Evolutionary conservation across 2,797 vertebrate species (phyloP), one percentile per base, ranked within the genome.

Genomic region (Vireo griseus): DNA sequence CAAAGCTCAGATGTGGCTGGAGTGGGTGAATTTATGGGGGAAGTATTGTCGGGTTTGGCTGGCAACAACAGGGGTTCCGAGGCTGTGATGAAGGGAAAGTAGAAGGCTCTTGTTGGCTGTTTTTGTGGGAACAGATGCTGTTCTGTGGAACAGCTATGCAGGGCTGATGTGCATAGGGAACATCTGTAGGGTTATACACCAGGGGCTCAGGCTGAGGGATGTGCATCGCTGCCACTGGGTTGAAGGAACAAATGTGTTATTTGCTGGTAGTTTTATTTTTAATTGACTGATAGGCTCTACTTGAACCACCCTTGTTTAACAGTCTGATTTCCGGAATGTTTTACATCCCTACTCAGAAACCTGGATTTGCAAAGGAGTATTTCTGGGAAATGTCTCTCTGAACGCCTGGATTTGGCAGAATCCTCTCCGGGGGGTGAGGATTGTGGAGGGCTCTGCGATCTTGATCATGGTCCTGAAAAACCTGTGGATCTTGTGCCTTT

Each of bases 391-490:
- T 0, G 22, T 21, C 44, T 77, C 39, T 39, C 50, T 55, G 5
- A n/a, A 29, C 0, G 3, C 61, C 13, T 39, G 92, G 74, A 50
- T 89, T 74, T 76, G 86, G 77, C 33, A 11, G 25, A 76, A 54
- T 37, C 40, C 40, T 66, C 74, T 24, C 40, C 3, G 0, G 37
- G 78, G 63, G 66, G 8, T 4, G 69, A 1, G 18, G 75, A 8
- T 17, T 22, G 35, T 3, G 10, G 31, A 37, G 61, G 76, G 57
- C 73, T 83, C 52, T 7, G 77, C 10, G 8, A n/a, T 57, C 39
- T 19, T 3, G 3, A 17, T 66, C 16, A 0, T 0, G 1, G 13
- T 22, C 31, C 66, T 6, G 20, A 6, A 16, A 35, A 31, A 11
- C 12, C 44, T 1, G 7, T 2, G 35, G 11, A 4, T 51, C 35